Base-by-base conservation (phyloP, 2,888 invertebrate genomes). In the Saturnia pavonia region DNA sequence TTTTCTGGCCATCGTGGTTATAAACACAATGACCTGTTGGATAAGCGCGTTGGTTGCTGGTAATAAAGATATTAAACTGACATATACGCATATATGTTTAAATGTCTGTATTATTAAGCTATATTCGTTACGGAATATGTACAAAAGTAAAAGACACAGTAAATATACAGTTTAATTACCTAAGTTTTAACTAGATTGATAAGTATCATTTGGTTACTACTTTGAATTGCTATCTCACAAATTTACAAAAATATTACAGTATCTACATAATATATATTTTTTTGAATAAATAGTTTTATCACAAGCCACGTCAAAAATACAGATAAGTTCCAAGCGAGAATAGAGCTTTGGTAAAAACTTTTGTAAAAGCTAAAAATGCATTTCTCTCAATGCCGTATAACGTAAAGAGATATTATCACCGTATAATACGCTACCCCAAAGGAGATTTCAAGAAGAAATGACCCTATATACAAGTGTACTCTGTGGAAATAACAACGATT, bases 11-110 rank as follows among this genome's bases (percentile, higher is more conserved):
- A n/a, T 1, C 1, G 19, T 40, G 16, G 22, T 54, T 25, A 42
- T 70, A 66, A 70, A 66, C 42, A 70, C 66, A 70, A 51, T 66
- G 27, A 25, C 22, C 51, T 54, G 70, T 0, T 22, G 34, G 65
- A 65, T 65, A 65, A 65, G 40, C 22, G 19, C 19, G n/a, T 40
- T 63, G 60, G 60, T 14, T 19, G 63, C 34, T 8, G 63, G 40
- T 63, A 63, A 63, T 65, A 65, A 65, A 65, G 40, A 65, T 65
- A 65, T 40, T 11, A 65, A 65, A 40, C 34, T 65, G n/a, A n/a
- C n/a, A n/a, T n/a, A n/a, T n/a, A n/a, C n/a, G n/a, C 65, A 65
- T 65, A 65, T 65, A 65, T 65, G 40, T n/a, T 16, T 40, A 40
- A 40, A 4, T 51, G 12, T 14, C 25, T 60, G 25, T 60, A 60